These are phyloP conservation scores for Psittacula derbiana DNA, from an alignment of 2,797 vertebrate species.

Conservation along the genomic window DNA sequence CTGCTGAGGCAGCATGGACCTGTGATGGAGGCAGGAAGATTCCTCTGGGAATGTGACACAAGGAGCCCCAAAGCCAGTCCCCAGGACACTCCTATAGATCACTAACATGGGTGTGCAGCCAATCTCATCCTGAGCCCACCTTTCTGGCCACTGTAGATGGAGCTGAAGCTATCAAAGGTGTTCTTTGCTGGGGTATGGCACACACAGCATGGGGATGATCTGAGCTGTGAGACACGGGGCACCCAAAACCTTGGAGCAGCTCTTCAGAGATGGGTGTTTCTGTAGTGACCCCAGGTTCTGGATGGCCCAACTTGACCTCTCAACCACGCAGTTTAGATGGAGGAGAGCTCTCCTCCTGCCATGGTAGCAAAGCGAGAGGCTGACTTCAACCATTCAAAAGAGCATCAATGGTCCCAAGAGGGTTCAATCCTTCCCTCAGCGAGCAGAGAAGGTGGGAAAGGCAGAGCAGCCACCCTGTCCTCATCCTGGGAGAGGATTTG, in stretches of 20 bases:
- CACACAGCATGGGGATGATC: rapidly evolving
- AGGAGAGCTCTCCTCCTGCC: neutral
- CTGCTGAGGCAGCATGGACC: neutral
- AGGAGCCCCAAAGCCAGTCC: neutral
- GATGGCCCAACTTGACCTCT: neutral
- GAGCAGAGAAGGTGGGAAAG: neutral
- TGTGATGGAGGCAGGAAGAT: neutral
- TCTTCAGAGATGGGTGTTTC: neutral
- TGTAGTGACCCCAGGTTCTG: neutral
- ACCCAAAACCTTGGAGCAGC: neutral
- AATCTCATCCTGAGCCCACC: neutral
- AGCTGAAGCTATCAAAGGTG: neutral
- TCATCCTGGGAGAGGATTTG: neutral
- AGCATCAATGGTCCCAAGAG: neutral
- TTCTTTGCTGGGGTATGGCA: neutral
- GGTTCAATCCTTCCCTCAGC: neutral
- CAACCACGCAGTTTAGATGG: rapidly evolving
- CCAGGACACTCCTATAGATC: neutral
- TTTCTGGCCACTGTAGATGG: neutral
- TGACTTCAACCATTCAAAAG: neutral
- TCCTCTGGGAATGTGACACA: neutral
- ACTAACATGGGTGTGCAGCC: neutral
- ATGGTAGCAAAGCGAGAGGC: neutral
- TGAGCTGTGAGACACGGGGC: neutral
- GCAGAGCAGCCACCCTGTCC: neutral